These are phyloP conservation scores for Petromus typicus DNA, from an alignment of 2,113 vertebrate genomes.

Conservation along the genomic window DNA sequence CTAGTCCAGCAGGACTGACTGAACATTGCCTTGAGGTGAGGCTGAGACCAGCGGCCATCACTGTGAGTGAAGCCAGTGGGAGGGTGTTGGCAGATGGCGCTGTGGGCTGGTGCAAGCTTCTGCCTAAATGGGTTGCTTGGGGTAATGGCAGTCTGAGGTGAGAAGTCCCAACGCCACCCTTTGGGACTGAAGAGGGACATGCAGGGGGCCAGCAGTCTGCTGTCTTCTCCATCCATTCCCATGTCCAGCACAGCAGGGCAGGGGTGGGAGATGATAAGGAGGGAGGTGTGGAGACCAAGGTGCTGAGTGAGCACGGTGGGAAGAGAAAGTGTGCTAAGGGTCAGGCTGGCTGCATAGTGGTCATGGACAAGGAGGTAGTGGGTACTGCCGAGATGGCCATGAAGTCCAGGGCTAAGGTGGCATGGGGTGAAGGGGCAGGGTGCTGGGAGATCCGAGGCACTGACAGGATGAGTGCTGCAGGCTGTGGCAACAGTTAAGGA, in stretches of 20 bases:
- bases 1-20: background rate
- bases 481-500: background rate
- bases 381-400: background rate
- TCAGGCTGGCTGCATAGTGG: accelerated
- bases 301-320: background rate
- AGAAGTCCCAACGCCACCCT: background rate
- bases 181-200: background rate
- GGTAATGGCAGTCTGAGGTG: background rate
- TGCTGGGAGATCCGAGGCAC: background rate
- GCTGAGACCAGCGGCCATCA: no score
- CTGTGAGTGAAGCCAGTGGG: background rate
- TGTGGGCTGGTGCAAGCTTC: background rate
- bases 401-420: background rate
- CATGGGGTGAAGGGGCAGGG: background rate
- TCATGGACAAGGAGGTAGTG: accelerated
- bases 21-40: no score
- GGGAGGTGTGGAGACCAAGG: background rate
- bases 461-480: background rate
- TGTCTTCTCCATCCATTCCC: background rate
- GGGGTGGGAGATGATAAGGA: background rate
- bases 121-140: background rate
- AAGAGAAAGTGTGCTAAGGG: background rate
- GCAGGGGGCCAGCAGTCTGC: background rate
- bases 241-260: no score
- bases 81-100: background rate